phyloP scores from a whole-genome alignment of 2,888 invertebrate genomes.

The Physocephala rufipes region DNA sequence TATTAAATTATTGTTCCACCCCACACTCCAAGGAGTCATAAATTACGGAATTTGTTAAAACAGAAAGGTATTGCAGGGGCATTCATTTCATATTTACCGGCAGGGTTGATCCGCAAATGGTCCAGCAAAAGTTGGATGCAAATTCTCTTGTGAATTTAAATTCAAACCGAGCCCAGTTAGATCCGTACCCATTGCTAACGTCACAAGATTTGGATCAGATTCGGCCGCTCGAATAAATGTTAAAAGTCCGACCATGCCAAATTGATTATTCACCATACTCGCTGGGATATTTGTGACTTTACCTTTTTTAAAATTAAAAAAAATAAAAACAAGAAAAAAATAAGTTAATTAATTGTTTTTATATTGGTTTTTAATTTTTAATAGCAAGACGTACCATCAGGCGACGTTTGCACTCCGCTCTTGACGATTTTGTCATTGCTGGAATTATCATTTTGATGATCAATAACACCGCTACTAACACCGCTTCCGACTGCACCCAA shows the following conservation, averaged over 20 bases:
- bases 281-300: constrained; percentile 98
- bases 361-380: constrained; percentile 11
- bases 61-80: too few relatives aligned
- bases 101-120: constrained; percentile 99
- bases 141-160: constrained; percentile 96
- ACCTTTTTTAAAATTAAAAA: constrained; percentile 69
- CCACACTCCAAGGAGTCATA: too few relatives aligned
- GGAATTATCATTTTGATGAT: constrained; percentile 65
- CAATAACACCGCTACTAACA: constrained; percentile 56
- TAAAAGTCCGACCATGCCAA: constrained; percentile 97
- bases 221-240: constrained; percentile 98
- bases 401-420: constrained; percentile 93
- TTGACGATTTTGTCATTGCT: constrained; percentile 70
- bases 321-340: not conserved
- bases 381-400: constrained; percentile 79
- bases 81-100: constrained; percentile 65
- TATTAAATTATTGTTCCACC: too few relatives aligned
- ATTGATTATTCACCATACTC: constrained; percentile 99
- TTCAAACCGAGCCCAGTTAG: constrained; percentile 97
- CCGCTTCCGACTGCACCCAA: constrained; percentile 52
- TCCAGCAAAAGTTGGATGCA: constrained; percentile 98
- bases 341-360: not conserved
- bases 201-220: constrained; percentile 95
- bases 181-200: constrained; percentile 96
- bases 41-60: too few relatives aligned